phyloP scores from a whole-genome alignment of 2,113 vertebrate genomes.

The Chitala chitala region DNA sequence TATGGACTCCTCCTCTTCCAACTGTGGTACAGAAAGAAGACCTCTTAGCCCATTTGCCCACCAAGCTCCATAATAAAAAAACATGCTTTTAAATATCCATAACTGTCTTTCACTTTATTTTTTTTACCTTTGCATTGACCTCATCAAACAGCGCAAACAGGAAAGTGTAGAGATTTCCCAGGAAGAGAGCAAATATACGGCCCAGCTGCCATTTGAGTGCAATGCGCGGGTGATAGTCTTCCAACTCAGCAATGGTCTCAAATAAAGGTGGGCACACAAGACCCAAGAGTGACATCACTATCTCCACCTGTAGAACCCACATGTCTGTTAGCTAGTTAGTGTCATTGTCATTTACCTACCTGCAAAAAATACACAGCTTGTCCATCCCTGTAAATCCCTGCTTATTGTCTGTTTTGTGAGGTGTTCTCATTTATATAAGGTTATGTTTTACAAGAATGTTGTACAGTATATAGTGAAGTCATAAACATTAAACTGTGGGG shows the following conservation, averaged over 20 bases:
- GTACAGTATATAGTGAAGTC: too few relatives aligned
- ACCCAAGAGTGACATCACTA: constrained; percentile 79
- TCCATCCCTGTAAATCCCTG: too few relatives aligned
- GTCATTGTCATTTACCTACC: constrained; percentile 79
- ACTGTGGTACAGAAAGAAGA: constrained; percentile 53
- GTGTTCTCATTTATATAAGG: too few relatives aligned
- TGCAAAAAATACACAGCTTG: too few relatives aligned
- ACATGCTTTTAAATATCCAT: too few relatives aligned
- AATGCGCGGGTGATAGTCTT: constrained; percentile 92
- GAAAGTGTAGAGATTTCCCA: constrained; percentile 96
- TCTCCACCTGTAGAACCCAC: constrained; percentile 52
- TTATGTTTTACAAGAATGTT: too few relatives aligned
- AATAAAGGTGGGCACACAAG: constrained; percentile 95
- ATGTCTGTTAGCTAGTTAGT: neutral
- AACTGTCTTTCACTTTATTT: too few relatives aligned
- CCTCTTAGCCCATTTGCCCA: neutral
- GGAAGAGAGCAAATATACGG: constrained; percentile 91
- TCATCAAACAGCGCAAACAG: constrained; percentile 93
- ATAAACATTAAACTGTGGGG: too few relatives aligned
- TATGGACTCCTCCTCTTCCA: constrained; percentile 74
- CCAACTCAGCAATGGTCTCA: constrained; percentile 89
- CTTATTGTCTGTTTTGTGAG: too few relatives aligned
- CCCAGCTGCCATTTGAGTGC: constrained; percentile 97
- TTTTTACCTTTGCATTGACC: constrained; percentile 81
- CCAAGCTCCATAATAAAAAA: too few relatives aligned